phyloP scores from a whole-genome alignment of 2,888 invertebrate genomes.

The Formica aserva region DNA sequence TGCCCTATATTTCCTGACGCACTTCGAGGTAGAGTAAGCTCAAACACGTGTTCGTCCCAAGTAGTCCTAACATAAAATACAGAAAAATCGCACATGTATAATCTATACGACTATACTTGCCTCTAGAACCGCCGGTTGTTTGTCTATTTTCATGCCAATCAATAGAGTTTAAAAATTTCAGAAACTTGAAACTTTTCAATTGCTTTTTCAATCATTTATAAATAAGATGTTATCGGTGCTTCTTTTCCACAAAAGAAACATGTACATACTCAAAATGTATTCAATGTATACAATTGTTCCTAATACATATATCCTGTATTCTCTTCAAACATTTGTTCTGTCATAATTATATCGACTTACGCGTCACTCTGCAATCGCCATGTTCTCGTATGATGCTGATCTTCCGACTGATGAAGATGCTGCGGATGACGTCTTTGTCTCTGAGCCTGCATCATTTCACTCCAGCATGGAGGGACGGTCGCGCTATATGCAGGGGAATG shows the following conservation, averaged over 20 bases:
- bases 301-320: not conserved
- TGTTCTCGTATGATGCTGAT: constrained; percentile 92
- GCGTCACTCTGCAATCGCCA: constrained; percentile 96
- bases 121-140: not conserved
- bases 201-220: not conserved
- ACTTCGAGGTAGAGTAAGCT: constrained; percentile 93
- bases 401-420: constrained; percentile 89
- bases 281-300: not conserved
- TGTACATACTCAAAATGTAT: not conserved
- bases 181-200: not conserved
- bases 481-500: constrained; percentile 92
- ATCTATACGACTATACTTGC: not conserved
- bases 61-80: constrained; percentile 87
- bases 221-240: not conserved
- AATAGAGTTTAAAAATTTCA: not conserved
- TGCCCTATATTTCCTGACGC: constrained; percentile 91
- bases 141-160: not conserved
- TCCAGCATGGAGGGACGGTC: constrained; percentile 97
- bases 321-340: not conserved
- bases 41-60: constrained; percentile 97
- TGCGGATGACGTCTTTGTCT: constrained; percentile 95
- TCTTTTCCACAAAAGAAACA: not conserved
- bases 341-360: constrained; percentile 83
- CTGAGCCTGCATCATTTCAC: constrained; percentile 96
- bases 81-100: constrained; percentile 11